Evolutionary conservation across 2,113 vertebrate genomes (phyloP), one percentile per base, ranked within the genome.

Genomic region (Buteo buteo): DNA sequence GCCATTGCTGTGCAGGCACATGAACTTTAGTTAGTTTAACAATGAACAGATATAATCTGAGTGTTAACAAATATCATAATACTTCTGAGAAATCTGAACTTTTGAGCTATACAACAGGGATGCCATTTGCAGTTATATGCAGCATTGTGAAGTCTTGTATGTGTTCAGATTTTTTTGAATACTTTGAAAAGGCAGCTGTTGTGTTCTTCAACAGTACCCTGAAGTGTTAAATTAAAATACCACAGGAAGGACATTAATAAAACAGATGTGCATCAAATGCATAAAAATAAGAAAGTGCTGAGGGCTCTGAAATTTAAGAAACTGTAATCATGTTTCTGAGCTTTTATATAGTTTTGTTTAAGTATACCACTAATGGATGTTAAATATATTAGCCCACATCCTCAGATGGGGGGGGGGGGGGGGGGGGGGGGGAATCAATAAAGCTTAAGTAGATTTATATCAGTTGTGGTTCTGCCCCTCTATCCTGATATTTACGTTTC

Each of bases 201-300:
- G 4, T 45, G 29, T 45, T 80, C 50, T 86, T 71, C 86, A 88
- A 57, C 34, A 54, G 40, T 58, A 59, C 52, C 66, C 72, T 65
- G 34, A 72, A 82, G 65, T 61, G 17, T 61, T 50, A 50, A 50
- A 57, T 82, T 76, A 82, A 92, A 95, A 96, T 66, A 76, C 61
- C 94, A 94, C 77, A 89, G 78, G 81, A 95, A 96, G 38, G 61
- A 25, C 65, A 94, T 91, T 94, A 94, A 87, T 95, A 94, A 94
- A 96, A 89, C 47, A 93, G 49, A 82, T 15, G 25, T 65, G 38
- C 83, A 82, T 79, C 70, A 61, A 91, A 69, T 20, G 44, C 55
- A 74, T 78, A 67, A 96, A 97, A 94, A 57, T 49, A 72, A 93
- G n/a, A 84, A 95, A 96, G 38, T 95, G 96, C 88, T 94, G 96